Evolutionary conservation across 2,113 vertebrate species (phyloP).

Genomic region (Plestiodon gilberti): DNA sequence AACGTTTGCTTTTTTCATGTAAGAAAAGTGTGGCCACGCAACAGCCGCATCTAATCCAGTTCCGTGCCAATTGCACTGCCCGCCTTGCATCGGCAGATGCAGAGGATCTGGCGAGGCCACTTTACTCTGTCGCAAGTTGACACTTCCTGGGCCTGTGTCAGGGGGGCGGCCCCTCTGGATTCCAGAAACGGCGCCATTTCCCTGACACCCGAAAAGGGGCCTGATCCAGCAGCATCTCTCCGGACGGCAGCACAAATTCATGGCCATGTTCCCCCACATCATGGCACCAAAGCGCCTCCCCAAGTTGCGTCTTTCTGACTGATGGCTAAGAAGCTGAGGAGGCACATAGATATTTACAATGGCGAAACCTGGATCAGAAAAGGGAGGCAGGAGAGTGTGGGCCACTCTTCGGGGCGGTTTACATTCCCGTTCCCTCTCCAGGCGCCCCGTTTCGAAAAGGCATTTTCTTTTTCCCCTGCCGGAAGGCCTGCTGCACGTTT

Average conservation of each 20-base stretch:
- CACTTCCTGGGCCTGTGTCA: slow-evolving; percentile 10
- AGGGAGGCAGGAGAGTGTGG: slow-evolving; percentile 58
- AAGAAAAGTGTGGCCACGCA: slow-evolving; percentile 37
- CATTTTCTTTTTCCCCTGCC: slow-evolving; percentile 21
- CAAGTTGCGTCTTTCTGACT: slow-evolving; percentile 28
- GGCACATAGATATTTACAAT: slow-evolving; percentile 80
- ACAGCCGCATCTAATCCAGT: slow-evolving; percentile 2
- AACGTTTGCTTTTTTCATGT: slow-evolving; percentile 38
- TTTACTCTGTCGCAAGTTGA: slow-evolving; percentile 14
- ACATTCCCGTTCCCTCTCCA: neutral
- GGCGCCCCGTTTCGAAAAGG: slow-evolving; percentile 26
- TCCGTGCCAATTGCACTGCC: neutral
- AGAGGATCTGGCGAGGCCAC: neutral
- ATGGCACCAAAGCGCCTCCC: slow-evolving; percentile 53
- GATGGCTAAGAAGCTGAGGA: slow-evolving; percentile 73
- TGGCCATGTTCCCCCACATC: neutral
- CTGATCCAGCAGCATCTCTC: neutral
- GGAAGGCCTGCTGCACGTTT: slow-evolving; percentile 68
- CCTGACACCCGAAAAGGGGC: neutral
- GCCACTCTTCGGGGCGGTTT: slow-evolving; percentile 52
- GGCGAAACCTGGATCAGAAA: slow-evolving; percentile 70
- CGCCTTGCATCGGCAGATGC: neutral
- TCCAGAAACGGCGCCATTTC: rapidly evolving
- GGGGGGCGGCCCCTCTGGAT: slow-evolving; percentile 9
- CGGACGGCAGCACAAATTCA: slow-evolving; percentile 18